Conservation (phyloP, 2,113 vertebrate genomes). For the Dermatemys mawii region DNA sequence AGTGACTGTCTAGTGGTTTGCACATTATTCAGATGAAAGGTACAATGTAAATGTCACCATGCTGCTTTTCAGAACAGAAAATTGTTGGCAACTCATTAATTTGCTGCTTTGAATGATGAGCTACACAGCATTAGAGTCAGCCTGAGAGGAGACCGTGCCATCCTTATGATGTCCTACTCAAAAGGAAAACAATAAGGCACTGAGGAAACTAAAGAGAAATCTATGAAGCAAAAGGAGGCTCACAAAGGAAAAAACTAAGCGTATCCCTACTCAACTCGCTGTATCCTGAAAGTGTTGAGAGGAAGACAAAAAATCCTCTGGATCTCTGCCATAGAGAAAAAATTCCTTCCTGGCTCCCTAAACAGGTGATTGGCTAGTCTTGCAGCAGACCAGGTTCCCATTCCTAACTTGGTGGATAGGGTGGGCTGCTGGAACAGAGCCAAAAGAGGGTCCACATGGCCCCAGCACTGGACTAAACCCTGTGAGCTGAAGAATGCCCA, state of each 20-base stretch:
- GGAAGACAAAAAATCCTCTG: no score
- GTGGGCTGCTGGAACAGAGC: no score
- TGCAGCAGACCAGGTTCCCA: no score
- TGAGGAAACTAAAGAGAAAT: background rate
- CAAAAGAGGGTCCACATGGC: no score
- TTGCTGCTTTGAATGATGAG: background rate
- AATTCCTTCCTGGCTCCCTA: no score
- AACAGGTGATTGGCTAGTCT: no score
- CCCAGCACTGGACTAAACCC: no score
- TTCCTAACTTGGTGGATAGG: no score
- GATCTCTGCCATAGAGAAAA: no score
- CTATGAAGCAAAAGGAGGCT: background rate
- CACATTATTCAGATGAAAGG: background rate
- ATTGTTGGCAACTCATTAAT: background rate
- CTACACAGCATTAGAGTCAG: background rate
- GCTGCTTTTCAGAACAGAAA: background rate
- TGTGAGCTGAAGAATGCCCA: no score
- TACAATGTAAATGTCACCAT: background rate
- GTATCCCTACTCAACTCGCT: no score
- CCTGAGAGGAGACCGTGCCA: background rate
- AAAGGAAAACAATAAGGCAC: accelerated
- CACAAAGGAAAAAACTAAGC: background rate
- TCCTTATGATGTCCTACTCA: background rate
- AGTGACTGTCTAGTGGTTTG: background rate
- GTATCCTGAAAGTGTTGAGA: no score